A percentile compares a stretch with the other conserved stretches of the same genome.
Evolutionary conservation across 1,140 invertebrate genomes (phyloP).

Genomic region (Habropoda laboriosa): DNA sequence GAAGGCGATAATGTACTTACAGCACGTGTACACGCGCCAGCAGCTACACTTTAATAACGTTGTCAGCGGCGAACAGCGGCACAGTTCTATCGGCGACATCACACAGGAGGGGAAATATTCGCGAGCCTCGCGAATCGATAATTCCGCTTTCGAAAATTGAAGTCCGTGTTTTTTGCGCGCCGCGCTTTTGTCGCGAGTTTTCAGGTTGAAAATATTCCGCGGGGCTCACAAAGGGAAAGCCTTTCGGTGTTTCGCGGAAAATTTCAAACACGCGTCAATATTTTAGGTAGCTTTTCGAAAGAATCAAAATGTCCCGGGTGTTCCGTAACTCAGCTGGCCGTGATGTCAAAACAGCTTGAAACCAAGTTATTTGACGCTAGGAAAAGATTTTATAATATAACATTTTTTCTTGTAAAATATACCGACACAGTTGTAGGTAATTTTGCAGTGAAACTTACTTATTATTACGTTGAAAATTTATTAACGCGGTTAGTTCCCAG

Average conservation of each 20-base stretch:
- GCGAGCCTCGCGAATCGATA: not conserved
- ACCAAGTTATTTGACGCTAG: too few species aligned
- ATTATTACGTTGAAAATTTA: too few species aligned
- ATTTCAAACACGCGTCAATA: not conserved
- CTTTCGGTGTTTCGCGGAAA: not conserved
- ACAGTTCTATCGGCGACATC: not conserved
- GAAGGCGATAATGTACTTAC: conserved; percentile 6
- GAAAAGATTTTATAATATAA: too few species aligned
- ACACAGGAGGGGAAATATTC: not conserved
- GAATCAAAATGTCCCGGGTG: too few species aligned
- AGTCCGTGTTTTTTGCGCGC: too few species aligned
- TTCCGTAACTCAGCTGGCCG: too few species aligned
- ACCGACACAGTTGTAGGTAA: too few species aligned
- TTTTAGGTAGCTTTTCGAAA: not conserved
- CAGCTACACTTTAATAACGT: not conserved
- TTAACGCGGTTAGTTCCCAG: too few species aligned
- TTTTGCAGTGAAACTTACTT: too few species aligned
- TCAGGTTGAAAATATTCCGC: not conserved
- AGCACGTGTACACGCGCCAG: not conserved
- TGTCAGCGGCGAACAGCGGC: too few species aligned
- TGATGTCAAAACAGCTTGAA: too few species aligned
- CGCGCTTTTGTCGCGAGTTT: not conserved
- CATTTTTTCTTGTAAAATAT: too few species aligned
- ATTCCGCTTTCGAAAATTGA: not conserved
- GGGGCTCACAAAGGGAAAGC: not conserved